Base-by-base conservation (phyloP, 2,888 invertebrate species). In the Scaptodrosophila latifasciaeformis region DNA sequence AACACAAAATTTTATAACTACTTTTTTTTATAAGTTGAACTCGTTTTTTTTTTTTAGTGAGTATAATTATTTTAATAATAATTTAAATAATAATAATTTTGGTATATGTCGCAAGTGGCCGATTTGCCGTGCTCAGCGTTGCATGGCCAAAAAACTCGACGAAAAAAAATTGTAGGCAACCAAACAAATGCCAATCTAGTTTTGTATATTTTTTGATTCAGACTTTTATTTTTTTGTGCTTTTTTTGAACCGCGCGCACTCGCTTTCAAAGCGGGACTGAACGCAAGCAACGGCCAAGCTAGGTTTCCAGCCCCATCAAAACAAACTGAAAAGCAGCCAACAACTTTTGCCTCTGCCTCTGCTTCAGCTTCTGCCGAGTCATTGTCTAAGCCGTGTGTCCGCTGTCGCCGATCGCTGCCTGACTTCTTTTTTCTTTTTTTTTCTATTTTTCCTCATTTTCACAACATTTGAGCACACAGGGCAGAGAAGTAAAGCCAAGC, bases 371-470 rank as follows among this genome's bases (percentile, higher is more conserved):
- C 51, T 59, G 59, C 43, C 54, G 49, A 59, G 75, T 78, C 81
- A 70, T 70, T 81, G 75, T 81, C 56, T 79, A 47, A 49, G 60
- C 29, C 61, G 69, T 48, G 55, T 48, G 42, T 48, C 19, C 52
- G n/a, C n/a, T n/a, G n/a, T n/a, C n/a, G n/a, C n/a, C n/a, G n/a
- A n/a, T n/a, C n/a, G 44, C 29, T 44, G 17, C 17, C 35, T 35
- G n/a, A n/a, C n/a, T n/a, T n/a, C n/a, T n/a, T n/a, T n/a, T n/a
- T n/a, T n/a, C n/a, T n/a, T n/a, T n/a, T n/a, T 29, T 17, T 39
- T 53, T 65, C 72, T 65, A 54, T 59, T 74, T 78, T 79, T 81
- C 79, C 79, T 71, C 66, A 76, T 79, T 75, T 75, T 76, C 71
- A 74, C 78, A 72, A 59, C 51, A 62, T 49, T 52, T 49, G 49